These are phyloP conservation scores for Drosophila ohnishii DNA, from an alignment of 1,140 invertebrate genomes.

Conservation along the genomic window DNA sequence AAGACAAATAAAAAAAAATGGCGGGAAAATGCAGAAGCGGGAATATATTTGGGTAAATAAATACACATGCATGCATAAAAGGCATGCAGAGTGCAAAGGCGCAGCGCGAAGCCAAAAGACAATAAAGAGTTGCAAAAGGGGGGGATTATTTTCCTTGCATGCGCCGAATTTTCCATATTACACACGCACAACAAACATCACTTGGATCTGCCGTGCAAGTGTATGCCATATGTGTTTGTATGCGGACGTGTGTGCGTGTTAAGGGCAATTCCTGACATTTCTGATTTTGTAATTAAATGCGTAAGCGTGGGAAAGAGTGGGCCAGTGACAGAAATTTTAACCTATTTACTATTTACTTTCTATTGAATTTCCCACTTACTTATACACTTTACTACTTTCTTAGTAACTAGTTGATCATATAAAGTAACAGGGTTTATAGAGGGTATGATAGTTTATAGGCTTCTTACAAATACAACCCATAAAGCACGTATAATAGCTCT, in stretches of 20 bases:
- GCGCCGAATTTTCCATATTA: slow-evolving; percentile 42
- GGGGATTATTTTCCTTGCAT: slow-evolving; percentile 24
- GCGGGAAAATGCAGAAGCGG: background rate
- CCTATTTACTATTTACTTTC: too few species aligned
- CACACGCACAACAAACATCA: slow-evolving; percentile 8
- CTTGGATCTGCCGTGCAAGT: background rate
- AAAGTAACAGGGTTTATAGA: background rate
- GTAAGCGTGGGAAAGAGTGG: slow-evolving; percentile 13
- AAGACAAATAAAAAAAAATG: background rate
- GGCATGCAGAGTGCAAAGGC: slow-evolving; percentile 22
- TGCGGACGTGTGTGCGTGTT: slow-evolving; percentile 17
- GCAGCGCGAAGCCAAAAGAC: slow-evolving; percentile 1
- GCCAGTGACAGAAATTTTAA: background rate
- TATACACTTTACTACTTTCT: background rate
- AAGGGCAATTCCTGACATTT: slow-evolving; percentile 39
- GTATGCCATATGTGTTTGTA: slow-evolving; percentile 1
- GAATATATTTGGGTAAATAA: slow-evolving; percentile 39
- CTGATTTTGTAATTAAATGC: slow-evolving; percentile 65
- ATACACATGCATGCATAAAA: slow-evolving; percentile 29
- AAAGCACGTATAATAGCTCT: background rate
- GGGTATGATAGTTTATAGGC: too few species aligned
- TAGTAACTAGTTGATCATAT: background rate
- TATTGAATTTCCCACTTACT: background rate
- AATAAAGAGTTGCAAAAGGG: background rate
- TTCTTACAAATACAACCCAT: background rate